Percentiles rank a stretch among this genome's conserved stretches.
These are phyloP conservation scores for Pachypsylla venusta DNA, from an alignment of 1,140 invertebrate genomes.

Conservation along the genomic window DNA sequence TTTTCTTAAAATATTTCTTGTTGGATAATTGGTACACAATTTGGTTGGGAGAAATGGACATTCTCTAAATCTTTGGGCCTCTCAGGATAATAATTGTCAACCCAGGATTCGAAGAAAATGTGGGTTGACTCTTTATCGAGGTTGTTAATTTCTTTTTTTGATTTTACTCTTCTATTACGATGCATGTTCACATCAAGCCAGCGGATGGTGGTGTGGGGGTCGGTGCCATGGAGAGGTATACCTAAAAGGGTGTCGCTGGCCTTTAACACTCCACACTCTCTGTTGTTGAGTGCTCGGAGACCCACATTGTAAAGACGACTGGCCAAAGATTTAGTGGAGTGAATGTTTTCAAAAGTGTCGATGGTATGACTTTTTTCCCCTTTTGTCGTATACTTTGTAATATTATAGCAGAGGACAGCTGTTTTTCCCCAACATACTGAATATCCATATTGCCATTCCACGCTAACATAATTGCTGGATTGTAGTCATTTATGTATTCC, in stretches of 20 bases:
- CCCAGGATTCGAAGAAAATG: slow-evolving; percentile 21
- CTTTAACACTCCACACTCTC: slow-evolving; percentile 22
- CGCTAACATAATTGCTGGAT: slow-evolving; percentile 19
- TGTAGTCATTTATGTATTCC: slow-evolving; percentile 19
- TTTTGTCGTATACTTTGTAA: slow-evolving; percentile 24
- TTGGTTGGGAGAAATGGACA: slow-evolving; percentile 19
- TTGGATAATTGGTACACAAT: background rate
- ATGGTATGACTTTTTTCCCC: slow-evolving; percentile 19
- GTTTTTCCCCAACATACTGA: slow-evolving; percentile 20
- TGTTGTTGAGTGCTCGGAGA: slow-evolving; percentile 19
- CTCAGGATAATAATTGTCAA: slow-evolving; percentile 24
- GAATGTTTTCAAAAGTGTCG: slow-evolving; percentile 19
- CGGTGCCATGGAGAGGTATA: slow-evolving; percentile 21
- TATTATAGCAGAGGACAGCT: slow-evolving; percentile 19
- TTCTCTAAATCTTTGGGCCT: slow-evolving; percentile 22
- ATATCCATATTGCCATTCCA: slow-evolving; percentile 24
- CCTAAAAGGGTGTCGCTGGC: slow-evolving; percentile 21
- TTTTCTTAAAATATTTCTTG: slow-evolving; percentile 17
- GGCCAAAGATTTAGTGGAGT: slow-evolving; percentile 20
- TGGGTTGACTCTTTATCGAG: slow-evolving; percentile 22
- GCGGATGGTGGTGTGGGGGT: slow-evolving; percentile 23
- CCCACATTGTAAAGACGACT: slow-evolving; percentile 21
- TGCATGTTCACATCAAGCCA: slow-evolving; percentile 23
- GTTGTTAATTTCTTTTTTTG: slow-evolving; percentile 19
- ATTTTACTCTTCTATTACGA: slow-evolving; percentile 20